A percentile compares a stretch with the other conserved stretches of the same genome.
These are phyloP conservation scores for Phrixothrix hirtus DNA, from an alignment of 2,888 invertebrate genomes.

Conservation along the genomic window DNA sequence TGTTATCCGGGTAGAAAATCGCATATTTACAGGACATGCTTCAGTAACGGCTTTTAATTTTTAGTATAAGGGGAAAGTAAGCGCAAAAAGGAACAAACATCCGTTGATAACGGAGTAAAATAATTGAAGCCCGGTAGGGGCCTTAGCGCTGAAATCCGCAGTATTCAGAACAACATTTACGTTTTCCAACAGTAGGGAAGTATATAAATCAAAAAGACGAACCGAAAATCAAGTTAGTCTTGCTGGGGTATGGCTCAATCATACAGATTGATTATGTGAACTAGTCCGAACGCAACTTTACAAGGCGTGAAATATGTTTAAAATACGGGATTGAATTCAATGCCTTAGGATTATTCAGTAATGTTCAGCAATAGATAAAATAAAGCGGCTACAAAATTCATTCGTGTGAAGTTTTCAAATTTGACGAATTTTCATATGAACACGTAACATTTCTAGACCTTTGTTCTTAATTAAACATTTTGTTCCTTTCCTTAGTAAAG, in stretches of 20 bases:
- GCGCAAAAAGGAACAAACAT: background rate
- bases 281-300: conserved; percentile 17
- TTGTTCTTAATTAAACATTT: too few relatives aligned
- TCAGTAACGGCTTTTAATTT: conserved; percentile 4
- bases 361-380: too few relatives aligned
- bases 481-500: too few relatives aligned
- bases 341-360: conserved; percentile 6
- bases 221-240: conserved; percentile 20
- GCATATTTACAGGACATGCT: background rate
- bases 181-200: too few relatives aligned
- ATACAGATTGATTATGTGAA: conserved; percentile 17
- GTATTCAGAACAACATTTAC: too few relatives aligned
- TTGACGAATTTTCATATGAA: too few relatives aligned
- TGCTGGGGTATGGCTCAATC: conserved; percentile 15
- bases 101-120: conserved; percentile 1
- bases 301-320: conserved; percentile 23
- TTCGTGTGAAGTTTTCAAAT: too few relatives aligned
- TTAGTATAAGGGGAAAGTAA: background rate
- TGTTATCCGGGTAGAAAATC: conserved; percentile 11
- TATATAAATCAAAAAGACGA: conserved; percentile 2
- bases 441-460: too few relatives aligned
- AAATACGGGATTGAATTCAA: conserved; percentile 12
- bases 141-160: too few relatives aligned
- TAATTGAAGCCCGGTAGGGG: too few relatives aligned
- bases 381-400: too few relatives aligned